A percentile compares a stretch with the other conserved stretches of the same genome.
phyloP scores from a whole-genome alignment of 2,797 vertebrate species.

The Acipenser transmontanus region DNA sequence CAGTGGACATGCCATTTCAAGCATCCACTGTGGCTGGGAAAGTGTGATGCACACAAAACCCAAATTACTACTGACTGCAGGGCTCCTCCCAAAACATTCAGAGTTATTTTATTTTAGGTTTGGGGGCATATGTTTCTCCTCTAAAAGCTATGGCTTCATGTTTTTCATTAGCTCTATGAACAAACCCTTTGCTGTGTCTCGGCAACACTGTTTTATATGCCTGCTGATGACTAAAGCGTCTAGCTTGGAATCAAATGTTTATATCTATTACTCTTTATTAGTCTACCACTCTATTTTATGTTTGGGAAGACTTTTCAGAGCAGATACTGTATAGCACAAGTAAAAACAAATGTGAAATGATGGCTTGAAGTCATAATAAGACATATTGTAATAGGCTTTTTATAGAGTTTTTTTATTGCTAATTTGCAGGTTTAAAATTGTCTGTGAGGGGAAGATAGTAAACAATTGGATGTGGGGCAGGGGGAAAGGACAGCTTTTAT shows the following conservation, averaged over 20 bases:
- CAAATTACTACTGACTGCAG: conserved; percentile 9
- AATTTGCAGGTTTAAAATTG: no score
- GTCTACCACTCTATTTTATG: neutral
- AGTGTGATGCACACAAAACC: conserved; percentile 12
- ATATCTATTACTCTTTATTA: neutral
- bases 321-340: neutral
- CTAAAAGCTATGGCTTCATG: conserved; percentile 11
- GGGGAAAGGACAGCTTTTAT: no score
- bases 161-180: conserved; percentile 20
- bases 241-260: neutral
- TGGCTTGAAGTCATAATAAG: neutral
- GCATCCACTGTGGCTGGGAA: neutral
- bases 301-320: neutral
- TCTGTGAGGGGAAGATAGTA: no score
- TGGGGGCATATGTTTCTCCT: conserved; percentile 5
- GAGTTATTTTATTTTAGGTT: neutral
- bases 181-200: conserved; percentile 3
- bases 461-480: no score
- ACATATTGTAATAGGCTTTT: no score
- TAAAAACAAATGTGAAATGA: neutral
- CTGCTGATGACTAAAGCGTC: neutral
- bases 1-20: no score
- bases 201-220: conserved; percentile 13
- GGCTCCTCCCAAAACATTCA: conserved; percentile 19
- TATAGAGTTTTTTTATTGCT: no score